Evolutionary conservation across 2,797 vertebrate species (phyloP).

Genomic region (Schizopygopsis pylzovi): DNA sequence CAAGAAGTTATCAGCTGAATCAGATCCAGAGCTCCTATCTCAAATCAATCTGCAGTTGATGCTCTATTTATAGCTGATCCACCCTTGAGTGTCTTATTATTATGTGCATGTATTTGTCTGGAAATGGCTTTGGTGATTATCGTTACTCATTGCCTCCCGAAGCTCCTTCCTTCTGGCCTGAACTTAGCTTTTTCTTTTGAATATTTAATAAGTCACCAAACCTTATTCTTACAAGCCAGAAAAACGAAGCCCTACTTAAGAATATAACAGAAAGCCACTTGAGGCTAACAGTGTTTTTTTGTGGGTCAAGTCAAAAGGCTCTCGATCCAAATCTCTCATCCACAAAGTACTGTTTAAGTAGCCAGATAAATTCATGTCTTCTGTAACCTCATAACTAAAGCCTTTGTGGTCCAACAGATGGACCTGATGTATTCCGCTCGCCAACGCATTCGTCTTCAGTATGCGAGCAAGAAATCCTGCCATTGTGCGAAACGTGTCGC

Average conservation of each 20-base stretch:
- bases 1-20: conserved; percentile 43
- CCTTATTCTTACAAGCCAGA: conserved; percentile 18
- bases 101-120: conserved; percentile 63
- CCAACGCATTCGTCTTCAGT: conserved; percentile 33
- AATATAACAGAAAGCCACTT: conserved; percentile 25
- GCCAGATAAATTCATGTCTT: conserved; percentile 11
- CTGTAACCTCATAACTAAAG: conserved; percentile 36
- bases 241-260: background rate
- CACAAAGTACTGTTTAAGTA: conserved; percentile 23
- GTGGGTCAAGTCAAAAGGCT: conserved; percentile 15
- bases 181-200: conserved; percentile 54
- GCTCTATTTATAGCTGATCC: conserved; percentile 62
- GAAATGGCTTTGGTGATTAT: conserved; percentile 61
- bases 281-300: conserved; percentile 26
- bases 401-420: conserved; percentile 41
- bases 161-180: conserved; percentile 53
- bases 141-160: conserved; percentile 55
- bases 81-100: conserved; percentile 62
- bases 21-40: conserved; percentile 44
- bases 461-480: conserved; percentile 29
- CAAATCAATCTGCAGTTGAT: conserved; percentile 56
- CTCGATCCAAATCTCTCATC: background rate
- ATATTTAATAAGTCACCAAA: conserved; percentile 55
- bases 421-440: conserved; percentile 30
- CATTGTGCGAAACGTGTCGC: conserved; percentile 48